Evolutionary conservation across 2,113 vertebrate species (phyloP).

Genomic region (Dicaeum eximium): DNA sequence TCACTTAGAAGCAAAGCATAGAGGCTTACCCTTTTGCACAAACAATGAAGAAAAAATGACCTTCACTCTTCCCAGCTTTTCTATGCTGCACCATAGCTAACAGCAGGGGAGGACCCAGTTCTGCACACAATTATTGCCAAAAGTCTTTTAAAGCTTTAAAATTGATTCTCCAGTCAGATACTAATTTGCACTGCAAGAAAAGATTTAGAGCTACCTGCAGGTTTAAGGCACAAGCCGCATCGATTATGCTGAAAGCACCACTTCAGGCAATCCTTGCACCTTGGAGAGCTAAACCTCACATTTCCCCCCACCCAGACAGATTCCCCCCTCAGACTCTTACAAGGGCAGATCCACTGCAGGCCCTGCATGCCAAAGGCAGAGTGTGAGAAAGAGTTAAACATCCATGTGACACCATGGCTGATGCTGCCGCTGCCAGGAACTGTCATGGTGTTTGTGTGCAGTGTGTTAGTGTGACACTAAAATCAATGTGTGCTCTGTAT

Average conservation of each 20-base stretch:
- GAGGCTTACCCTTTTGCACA: background rate
- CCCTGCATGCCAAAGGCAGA: background rate
- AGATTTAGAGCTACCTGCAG: background rate
- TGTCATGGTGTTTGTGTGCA: background rate
- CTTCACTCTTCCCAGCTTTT: background rate
- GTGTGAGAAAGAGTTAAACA: background rate
- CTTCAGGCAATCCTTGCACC: background rate
- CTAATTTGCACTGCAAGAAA: conserved; percentile 3
- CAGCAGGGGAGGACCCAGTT: background rate
- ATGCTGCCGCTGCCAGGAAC: background rate
- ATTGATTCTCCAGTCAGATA: background rate
- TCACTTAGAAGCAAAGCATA: background rate
- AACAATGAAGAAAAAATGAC: background rate
- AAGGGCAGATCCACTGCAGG: background rate
- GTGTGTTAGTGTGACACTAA: background rate
- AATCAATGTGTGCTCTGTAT: background rate
- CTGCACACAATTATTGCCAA: background rate
- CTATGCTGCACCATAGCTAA: background rate
- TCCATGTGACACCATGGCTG: background rate
- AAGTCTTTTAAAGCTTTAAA: background rate
- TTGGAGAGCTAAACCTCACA: background rate
- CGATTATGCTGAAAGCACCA: background rate
- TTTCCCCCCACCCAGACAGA: accelerated
- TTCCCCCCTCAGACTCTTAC: background rate
- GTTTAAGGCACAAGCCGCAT: background rate